Base-by-base conservation (phyloP, 2,797 vertebrate species). In the Neostethus bicornis region DNA sequence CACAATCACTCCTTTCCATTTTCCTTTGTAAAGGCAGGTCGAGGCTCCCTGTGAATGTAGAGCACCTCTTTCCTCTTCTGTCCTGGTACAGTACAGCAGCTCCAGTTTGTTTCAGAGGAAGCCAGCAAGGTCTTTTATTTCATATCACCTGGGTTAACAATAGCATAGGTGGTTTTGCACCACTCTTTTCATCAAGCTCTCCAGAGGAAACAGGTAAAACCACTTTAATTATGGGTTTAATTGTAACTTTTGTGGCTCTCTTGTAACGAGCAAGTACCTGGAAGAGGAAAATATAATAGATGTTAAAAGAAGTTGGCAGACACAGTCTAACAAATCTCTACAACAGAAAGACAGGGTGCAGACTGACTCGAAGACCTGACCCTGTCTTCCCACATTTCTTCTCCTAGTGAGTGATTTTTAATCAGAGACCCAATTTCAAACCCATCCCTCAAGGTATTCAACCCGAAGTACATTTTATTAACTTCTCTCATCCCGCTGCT, bases 351-450 rank as follows among this genome's bases (percentile, higher is more conserved):
- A 51, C 58, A 14, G 63, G 61, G 68, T 45, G 65, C 72, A 46
- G 51, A 81, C 67, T 61, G 70, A 82, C 61, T 79, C 54, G 79
- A 41, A 61, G 73, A 60, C 61, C 79, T 79, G 77, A 85, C 79
- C 81, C 85, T 73, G 77, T 86, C 85, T 77, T 74, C 62, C 63
- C 26, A 17, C 84, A 86, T 90, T 89, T 87, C 78, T 57, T 66
- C 76, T 66, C 61, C 73, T 65, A 82, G 79, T 84, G 85, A 90
- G 83, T 87, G 79, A 90, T 90, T 92, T 90, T 91, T 91, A 91
- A 92, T 92, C 89, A 89, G 76, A 84, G 73, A 70, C 79, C 85
- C 86, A 90, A 90, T 88, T 89, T 85, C 87, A 86, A 76, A 87
- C 52, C 84, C 57, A 85, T 90, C 85, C 89, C 87, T 87, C 81